Percentiles rank a stretch among this genome's conserved stretches.
Evolutionary conservation across 2,888 invertebrate species (phyloP).

Genomic region (Dioctria rufipes): DNA sequence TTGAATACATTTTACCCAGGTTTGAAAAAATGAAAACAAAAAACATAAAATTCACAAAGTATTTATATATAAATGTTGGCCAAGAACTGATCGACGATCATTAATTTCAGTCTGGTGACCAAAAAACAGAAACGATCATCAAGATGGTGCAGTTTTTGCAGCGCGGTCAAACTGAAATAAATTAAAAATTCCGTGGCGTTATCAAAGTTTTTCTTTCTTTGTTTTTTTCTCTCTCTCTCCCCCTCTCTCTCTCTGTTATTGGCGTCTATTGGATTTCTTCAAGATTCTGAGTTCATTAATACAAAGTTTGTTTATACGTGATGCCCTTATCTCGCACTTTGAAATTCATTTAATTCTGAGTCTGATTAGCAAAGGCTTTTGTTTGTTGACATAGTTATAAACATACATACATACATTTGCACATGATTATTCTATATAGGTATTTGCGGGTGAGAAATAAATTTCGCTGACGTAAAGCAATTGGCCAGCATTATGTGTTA

Average conservation of each 20-base stretch:
- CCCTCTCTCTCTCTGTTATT: neutral
- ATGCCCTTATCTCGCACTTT: conserved; percentile 9
- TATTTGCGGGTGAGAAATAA: neutral
- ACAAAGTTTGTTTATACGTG: conserved; percentile 32
- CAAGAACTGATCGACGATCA: conserved; percentile 17
- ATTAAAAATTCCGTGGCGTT: conserved; percentile 23
- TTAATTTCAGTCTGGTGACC: conserved; percentile 34
- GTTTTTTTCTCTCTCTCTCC: neutral
- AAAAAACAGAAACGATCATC: conserved; percentile 4
- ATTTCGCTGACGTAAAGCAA: neutral
- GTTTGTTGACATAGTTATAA: conserved; percentile 14
- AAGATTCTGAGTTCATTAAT: neutral
- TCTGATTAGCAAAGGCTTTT: conserved; percentile 3
- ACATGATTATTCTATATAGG: neutral
- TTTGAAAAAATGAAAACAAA: conserved; percentile 2
- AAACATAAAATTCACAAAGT: neutral
- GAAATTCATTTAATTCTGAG: conserved; percentile 22
- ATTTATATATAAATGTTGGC: too few species aligned
- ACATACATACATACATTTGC: too few species aligned
- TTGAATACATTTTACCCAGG: conserved; percentile 9
- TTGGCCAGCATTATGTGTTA: too few species aligned
- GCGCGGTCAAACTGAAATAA: neutral
- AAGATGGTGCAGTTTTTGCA: conserved; percentile 25
- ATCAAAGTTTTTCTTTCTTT: conserved; percentile 8
- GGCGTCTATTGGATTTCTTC: conserved; percentile 1